A percentile compares a stretch with the other conserved stretches of the same genome.
These are phyloP conservation scores for Myotis davidii DNA, from an alignment of 2,113 vertebrate genomes.

Conservation along the genomic window DNA sequence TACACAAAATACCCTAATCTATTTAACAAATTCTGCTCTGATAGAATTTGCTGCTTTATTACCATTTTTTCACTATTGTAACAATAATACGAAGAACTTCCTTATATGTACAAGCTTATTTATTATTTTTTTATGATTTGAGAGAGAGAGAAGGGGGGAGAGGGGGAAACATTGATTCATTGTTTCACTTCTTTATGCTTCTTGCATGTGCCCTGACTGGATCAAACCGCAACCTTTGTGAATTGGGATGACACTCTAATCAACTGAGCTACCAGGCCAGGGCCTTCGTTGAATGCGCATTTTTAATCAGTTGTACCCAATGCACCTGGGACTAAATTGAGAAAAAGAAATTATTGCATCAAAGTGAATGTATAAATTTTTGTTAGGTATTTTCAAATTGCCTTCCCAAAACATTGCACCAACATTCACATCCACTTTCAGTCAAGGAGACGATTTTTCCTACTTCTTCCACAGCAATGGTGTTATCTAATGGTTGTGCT, in stretches of 20 bases:
- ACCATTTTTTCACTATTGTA: neutral
- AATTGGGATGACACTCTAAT: neutral
- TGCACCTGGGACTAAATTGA: neutral
- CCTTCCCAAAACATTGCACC: neutral
- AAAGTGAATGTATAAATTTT: neutral
- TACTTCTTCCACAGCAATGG: neutral
- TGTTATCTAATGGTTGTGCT: neutral
- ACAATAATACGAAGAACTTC: neutral
- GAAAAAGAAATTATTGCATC: constrained; percentile 11
- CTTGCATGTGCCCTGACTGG: neutral
- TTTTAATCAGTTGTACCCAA: neutral
- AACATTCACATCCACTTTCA: neutral
- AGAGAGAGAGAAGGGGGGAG: neutral
- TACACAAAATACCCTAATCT: neutral
- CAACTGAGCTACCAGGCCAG: neutral
- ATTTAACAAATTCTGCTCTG: neutral
- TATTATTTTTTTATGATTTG: neutral
- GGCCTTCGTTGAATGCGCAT: neutral
- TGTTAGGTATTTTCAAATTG: neutral
- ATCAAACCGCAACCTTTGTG: neutral
- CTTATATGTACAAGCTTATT: neutral
- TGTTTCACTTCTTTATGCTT: neutral
- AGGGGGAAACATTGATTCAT: neutral
- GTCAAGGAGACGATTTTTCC: neutral
- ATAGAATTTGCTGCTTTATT: neutral